phyloP scores from a whole-genome alignment of 1,140 invertebrate genomes.

The Daktulosphaira vitifoliae region DNA sequence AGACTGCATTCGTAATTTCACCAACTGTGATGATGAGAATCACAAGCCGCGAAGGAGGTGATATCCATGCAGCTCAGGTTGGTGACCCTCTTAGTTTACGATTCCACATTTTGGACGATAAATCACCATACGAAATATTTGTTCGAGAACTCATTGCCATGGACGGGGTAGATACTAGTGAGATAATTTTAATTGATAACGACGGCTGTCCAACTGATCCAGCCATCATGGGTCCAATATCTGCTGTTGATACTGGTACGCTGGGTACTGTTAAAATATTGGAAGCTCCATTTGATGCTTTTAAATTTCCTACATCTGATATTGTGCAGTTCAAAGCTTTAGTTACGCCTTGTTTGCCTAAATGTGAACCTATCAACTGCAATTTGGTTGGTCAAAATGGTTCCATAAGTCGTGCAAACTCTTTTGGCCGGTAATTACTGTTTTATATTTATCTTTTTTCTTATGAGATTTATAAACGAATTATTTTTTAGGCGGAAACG shows the following conservation, averaged over 20 bases:
- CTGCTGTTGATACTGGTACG: conserved; percentile 40
- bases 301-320: conserved; percentile 51
- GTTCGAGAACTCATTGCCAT: conserved; percentile 50
- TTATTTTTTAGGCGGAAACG: not conserved
- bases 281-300: conserved; percentile 50
- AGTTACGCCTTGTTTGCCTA: conserved; percentile 49
- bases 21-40: conserved; percentile 51
- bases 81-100: conserved; percentile 48
- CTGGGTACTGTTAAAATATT: conserved; percentile 42
- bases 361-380: conserved; percentile 47
- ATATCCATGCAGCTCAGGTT: conserved; percentile 45
- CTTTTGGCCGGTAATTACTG: conserved; percentile 42
- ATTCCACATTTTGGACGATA: conserved; percentile 47
- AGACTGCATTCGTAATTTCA: conserved; percentile 47
- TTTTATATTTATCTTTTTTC: too few relatives aligned
- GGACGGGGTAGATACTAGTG: conserved; percentile 48
- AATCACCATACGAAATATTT: conserved; percentile 51
- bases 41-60: conserved; percentile 46
- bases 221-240: conserved; percentile 47
- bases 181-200: conserved; percentile 48
- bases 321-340: conserved; percentile 51
- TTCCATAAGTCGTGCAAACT: conserved; percentile 42
- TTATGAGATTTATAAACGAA: too few relatives aligned
- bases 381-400: conserved; percentile 45
- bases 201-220: conserved; percentile 49